Percentiles rank a stretch among this genome's conserved stretches.
Evolutionary conservation across 2,797 vertebrate genomes (phyloP).

Genomic region (Aplochiton taeniatus): DNA sequence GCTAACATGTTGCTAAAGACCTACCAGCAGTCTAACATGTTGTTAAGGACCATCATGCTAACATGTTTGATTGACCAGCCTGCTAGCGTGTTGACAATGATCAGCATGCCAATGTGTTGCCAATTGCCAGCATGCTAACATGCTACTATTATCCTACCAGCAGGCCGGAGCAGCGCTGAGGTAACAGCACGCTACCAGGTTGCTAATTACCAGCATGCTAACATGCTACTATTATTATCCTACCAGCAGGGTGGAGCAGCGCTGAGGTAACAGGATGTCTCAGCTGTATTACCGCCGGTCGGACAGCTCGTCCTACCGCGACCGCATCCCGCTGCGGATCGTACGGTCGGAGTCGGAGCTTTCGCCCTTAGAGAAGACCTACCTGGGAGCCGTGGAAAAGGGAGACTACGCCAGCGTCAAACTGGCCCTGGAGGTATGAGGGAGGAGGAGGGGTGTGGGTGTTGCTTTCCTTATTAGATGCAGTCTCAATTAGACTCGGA

Average conservation of each 20-base stretch:
- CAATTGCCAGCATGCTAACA: constrained; percentile 23
- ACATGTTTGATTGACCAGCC: too few species aligned
- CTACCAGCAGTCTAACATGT: too few species aligned
- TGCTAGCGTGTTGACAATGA: too few species aligned
- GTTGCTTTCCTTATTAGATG: background rate
- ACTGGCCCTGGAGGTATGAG: constrained; percentile 83
- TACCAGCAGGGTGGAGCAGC: constrained; percentile 53
- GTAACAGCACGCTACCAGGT: constrained; percentile 42
- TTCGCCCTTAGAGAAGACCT: constrained; percentile 91
- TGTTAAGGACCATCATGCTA: too few species aligned
- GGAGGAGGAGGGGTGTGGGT: background rate
- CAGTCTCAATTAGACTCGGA: too few species aligned
- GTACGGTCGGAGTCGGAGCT: constrained; percentile 96
- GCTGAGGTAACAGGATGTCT: constrained; percentile 80
- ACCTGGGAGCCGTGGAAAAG: constrained; percentile 93
- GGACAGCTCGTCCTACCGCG: constrained; percentile 88
- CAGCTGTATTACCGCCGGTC: constrained; percentile 95
- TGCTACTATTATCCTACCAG: constrained; percentile 29
- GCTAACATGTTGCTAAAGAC: too few species aligned
- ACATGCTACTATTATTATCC: constrained; percentile 42
- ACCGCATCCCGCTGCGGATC: constrained; percentile 96
- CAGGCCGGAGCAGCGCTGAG: too few species aligned
- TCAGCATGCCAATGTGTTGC: too few species aligned
- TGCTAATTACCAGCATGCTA: constrained; percentile 16
- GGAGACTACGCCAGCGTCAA: constrained; percentile 96